These are phyloP conservation scores for Apoderus coryli DNA, from an alignment of 2,888 invertebrate genomes.

Conservation along the genomic window DNA sequence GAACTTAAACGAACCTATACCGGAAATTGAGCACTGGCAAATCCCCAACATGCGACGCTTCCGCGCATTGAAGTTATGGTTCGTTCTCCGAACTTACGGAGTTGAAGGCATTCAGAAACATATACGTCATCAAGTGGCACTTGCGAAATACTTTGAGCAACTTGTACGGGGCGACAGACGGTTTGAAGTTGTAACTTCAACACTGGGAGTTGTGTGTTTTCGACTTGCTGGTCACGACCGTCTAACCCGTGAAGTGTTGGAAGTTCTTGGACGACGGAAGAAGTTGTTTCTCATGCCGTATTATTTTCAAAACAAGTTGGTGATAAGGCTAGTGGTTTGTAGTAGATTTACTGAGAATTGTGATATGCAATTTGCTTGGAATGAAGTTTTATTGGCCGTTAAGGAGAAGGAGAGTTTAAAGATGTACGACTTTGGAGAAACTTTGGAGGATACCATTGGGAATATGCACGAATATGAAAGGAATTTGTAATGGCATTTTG, in stretches of 20 bases:
- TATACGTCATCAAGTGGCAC: conserved; percentile 55
- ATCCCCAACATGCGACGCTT: conserved; percentile 78
- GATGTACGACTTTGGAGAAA: too few species aligned
- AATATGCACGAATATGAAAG: too few species aligned
- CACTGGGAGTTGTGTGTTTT: conserved; percentile 69
- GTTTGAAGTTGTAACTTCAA: conserved; percentile 53
- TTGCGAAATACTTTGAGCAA: conserved; percentile 68
- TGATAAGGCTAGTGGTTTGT: conserved; percentile 72
- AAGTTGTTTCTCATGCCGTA: conserved; percentile 74
- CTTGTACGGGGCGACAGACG: conserved; percentile 53
- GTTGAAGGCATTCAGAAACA: conserved; percentile 62
- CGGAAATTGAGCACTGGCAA: conserved; percentile 84
- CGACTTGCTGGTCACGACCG: conserved; percentile 58
- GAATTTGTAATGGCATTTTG: too few species aligned
- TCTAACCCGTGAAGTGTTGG: conserved; percentile 53
- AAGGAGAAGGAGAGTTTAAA: too few species aligned
- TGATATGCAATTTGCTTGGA: conserved; percentile 63
- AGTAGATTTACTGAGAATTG: conserved; percentile 50
- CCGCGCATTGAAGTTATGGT: conserved; percentile 87
- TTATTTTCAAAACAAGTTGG: conserved; percentile 47
- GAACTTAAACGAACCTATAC: conserved; percentile 33
- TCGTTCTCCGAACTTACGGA: conserved; percentile 72
- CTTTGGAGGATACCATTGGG: too few species aligned
- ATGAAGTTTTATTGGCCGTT: too few species aligned
- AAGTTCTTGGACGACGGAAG: conserved; percentile 57